These are phyloP conservation scores for Malthinus seriepunctatus DNA, from an alignment of 2,888 invertebrate genomes.

Conservation along the genomic window DNA sequence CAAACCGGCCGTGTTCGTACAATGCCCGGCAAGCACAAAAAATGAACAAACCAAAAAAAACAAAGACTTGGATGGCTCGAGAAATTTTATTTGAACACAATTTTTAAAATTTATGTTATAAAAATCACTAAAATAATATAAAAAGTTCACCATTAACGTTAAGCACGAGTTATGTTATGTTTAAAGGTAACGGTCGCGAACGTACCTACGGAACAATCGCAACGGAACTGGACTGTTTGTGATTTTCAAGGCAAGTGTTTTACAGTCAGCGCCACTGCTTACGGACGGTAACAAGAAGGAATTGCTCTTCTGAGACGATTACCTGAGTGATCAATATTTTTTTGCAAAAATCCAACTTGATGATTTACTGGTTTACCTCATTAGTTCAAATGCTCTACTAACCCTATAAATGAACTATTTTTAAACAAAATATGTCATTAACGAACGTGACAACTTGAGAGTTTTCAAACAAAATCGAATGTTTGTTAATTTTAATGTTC, in stretches of 20 bases:
- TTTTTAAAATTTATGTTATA: no score
- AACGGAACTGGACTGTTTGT: constrained; percentile 35
- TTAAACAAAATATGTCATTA: no score
- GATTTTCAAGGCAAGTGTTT: constrained; percentile 42
- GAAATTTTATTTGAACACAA: neutral
- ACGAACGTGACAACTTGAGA: no score
- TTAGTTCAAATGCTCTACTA: no score
- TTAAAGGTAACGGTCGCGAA: constrained; percentile 20
- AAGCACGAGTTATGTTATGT: constrained; percentile 18
- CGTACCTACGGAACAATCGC: constrained; percentile 34
- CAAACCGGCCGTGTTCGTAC: constrained; percentile 42
- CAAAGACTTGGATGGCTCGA: neutral
- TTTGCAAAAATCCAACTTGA: neutral
- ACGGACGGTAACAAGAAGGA: constrained; percentile 38
- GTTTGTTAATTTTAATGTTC: no score
- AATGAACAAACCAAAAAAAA: constrained; percentile 10
- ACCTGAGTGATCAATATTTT: neutral
- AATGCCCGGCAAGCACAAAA: constrained; percentile 28
- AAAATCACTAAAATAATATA: no score
- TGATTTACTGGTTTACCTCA: no score
- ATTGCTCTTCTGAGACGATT: constrained; percentile 22
- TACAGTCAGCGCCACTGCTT: constrained; percentile 40
- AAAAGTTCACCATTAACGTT: constrained; percentile 1
- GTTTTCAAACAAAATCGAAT: no score
- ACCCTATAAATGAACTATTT: no score